Evolutionary conservation across 2,113 vertebrate genomes (phyloP), one percentile per base, ranked within the genome.

Genomic region (Phyllostomus discolor): DNA sequence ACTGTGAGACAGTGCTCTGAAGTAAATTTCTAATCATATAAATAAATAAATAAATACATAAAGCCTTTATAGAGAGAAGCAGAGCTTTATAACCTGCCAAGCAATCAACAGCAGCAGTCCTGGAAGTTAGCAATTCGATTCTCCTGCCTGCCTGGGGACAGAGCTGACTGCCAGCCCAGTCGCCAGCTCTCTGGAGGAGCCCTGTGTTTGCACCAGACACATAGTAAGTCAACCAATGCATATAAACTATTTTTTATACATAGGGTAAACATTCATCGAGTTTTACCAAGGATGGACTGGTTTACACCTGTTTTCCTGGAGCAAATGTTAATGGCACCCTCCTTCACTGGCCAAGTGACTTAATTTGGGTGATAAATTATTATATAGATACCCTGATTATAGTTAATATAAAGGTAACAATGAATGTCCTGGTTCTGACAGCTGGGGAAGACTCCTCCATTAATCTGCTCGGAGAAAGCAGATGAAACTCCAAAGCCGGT

Each of bases 361-460:
- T 67, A 75, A 50, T 90, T 95, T 62, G 11, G 11, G 62, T 94
- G 88, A 96, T 62, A 93, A 95, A 95, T 95, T 88, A 95, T 95
- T 88, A 70, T 41, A 46, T 16, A 84, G 75, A 41, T 76, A 59
- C 7, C 38, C 41, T 43, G 2, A 59, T 76, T 73, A 80, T 46
- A 72, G 57, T 92, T 90, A 64, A 80, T 38, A 43, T 33, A 84
- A 93, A 90, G 26, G 35, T 52, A 38, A 72, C 64, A 70, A 1
- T 35, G 50, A 81, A n/a, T 75, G 26, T 19, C 82, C 90, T 90
- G 31, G 24, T 90, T 97, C 86, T 96, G 79, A 95, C 54, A 91
- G 9, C 5, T 12, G 0, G 22, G 5, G 20, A 50, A 90, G n/a
- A 14, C 16, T 43, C 35, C 89, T 73, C 33, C 79, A 93, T 93